These are phyloP conservation scores for Stegodyphus dumicola DNA, from an alignment of 1,140 invertebrate species.

Conservation along the genomic window DNA sequence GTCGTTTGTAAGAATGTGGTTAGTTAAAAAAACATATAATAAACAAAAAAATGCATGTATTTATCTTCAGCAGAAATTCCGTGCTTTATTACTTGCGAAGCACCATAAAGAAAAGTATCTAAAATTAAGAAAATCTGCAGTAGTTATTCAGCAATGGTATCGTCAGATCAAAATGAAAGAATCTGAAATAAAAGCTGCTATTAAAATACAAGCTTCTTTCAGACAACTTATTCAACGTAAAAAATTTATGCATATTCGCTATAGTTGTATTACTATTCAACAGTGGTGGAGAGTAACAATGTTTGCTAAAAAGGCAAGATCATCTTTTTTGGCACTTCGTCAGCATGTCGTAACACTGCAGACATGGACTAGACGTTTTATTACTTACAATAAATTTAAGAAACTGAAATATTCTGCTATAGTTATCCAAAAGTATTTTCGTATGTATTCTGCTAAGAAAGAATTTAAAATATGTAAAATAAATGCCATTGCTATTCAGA, in stretches of 20 bases:
- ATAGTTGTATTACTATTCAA: no score
- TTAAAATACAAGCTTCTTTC: conserved; percentile 19
- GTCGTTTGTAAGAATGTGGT: conserved; percentile 1
- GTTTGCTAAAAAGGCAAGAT: no score
- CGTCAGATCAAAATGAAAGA: not conserved
- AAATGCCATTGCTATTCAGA: conserved; percentile 50
- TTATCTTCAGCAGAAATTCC: conserved; percentile 11
- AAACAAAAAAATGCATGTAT: not conserved
- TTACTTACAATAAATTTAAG: conserved; percentile 16
- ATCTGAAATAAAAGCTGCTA: conserved; percentile 7
- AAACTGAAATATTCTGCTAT: conserved; percentile 5
- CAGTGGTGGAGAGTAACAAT: no score
- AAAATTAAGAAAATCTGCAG: not conserved
- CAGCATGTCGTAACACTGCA: not conserved
- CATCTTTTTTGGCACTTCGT: not conserved
- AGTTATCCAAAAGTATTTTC: conserved; percentile 36
- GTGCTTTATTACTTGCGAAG: not conserved
- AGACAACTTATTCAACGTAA: not conserved
- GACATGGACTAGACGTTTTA: not conserved
- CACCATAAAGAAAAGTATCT: not conserved
- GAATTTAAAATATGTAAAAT: not conserved
- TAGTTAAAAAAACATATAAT: conserved; percentile 5
- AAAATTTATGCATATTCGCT: not conserved
- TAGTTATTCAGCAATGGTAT: not conserved
- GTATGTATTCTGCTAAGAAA: not conserved